Percentiles rank a stretch among this genome's conserved stretches.
These are phyloP conservation scores for Lipotes vexillifer DNA, from an alignment of 2,113 vertebrate species.

Conservation along the genomic window DNA sequence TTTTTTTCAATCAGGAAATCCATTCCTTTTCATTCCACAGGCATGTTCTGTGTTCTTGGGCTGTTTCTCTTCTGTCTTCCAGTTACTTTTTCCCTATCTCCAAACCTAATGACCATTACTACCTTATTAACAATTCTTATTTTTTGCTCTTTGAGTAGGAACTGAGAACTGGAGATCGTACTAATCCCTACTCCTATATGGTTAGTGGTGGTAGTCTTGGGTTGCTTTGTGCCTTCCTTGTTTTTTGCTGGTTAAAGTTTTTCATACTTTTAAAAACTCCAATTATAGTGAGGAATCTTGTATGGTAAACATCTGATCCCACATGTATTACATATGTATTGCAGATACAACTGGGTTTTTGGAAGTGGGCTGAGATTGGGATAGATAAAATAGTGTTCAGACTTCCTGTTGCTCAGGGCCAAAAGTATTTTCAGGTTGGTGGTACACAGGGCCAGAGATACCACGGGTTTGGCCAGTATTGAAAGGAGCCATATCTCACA, in stretches of 20 bases:
- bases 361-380: neutral
- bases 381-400: neutral
- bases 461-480: neutral
- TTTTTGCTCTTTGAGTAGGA: neutral
- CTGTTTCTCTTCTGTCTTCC: neutral
- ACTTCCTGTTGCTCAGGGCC: neutral
- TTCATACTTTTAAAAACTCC: neutral
- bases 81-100: neutral
- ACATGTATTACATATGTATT: neutral
- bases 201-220: neutral
- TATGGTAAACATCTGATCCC: neutral
- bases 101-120: neutral
- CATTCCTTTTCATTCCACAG: neutral
- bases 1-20: neutral
- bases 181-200: neutral
- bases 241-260: conserved; percentile 15
- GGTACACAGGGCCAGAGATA: neutral
- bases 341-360: neutral
- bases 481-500: neutral
- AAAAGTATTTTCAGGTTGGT: neutral
- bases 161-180: neutral
- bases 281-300: neutral
- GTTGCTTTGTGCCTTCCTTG: neutral
- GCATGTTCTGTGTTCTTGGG: neutral
- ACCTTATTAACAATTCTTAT: conserved; percentile 17